These are phyloP conservation scores for Aplocera efformata DNA, from an alignment of 2,888 invertebrate genomes.

Conservation along the genomic window DNA sequence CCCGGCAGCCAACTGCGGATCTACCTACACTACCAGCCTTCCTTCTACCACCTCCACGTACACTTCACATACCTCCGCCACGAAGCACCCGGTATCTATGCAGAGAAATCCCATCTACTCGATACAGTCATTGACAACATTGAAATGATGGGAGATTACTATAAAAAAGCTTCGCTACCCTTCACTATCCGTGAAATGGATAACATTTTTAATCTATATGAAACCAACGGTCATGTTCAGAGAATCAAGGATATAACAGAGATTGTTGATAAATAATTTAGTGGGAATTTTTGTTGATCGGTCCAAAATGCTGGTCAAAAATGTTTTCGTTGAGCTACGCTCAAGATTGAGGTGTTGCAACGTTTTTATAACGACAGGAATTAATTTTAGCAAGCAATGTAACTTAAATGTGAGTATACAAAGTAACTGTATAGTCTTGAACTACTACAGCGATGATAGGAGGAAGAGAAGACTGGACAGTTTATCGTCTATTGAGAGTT, in stretches of 20 bases:
- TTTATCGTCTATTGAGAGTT: constrained; percentile 70
- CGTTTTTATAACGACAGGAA: constrained; percentile 75
- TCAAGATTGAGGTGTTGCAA: constrained; percentile 82
- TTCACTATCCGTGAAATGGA: constrained; percentile 90
- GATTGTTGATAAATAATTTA: constrained; percentile 56
- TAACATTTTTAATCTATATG: constrained; percentile 83
- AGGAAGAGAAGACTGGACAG: constrained; percentile 55
- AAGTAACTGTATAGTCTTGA: constrained; percentile 65
- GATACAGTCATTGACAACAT: constrained; percentile 95
- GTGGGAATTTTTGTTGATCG: constrained; percentile 19
- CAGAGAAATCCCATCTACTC: constrained; percentile 93
- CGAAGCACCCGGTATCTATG: constrained; percentile 90
- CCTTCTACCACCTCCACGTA: constrained; percentile 97
- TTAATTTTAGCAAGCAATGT: constrained; percentile 63
- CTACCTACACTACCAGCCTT: constrained; percentile 97
- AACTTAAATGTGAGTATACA: constrained; percentile 72
- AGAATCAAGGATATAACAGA: constrained; percentile 56
- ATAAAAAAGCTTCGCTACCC: constrained; percentile 89
- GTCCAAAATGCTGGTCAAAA: constrained; percentile 68
- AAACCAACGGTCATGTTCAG: constrained; percentile 77
- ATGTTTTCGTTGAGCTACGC: constrained; percentile 81
- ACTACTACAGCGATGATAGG: constrained; percentile 57
- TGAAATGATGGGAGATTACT: constrained; percentile 89
- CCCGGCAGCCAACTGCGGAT: constrained; percentile 86
- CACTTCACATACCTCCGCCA: constrained; percentile 92